Evolutionary conservation across 2,888 invertebrate species (phyloP).

Genomic region (Coelogynopora nodosa): DNA sequence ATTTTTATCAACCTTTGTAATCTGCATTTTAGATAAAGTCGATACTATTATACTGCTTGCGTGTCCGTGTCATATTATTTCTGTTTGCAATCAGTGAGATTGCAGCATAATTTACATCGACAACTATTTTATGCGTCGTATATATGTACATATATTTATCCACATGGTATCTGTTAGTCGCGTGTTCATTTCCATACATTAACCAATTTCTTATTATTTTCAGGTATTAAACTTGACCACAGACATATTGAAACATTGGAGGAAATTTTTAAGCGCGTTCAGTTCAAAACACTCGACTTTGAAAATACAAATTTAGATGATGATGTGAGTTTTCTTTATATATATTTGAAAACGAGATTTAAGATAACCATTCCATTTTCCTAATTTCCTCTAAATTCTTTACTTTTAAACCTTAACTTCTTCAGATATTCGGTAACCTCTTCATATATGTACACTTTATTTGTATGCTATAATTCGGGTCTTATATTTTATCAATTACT

Average conservation of each 20-base stretch:
- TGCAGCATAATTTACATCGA: too few relatives aligned
- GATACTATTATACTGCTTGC: too few relatives aligned
- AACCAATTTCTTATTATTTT: too few relatives aligned
- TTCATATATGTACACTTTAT: conserved; percentile 20
- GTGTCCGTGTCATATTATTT: too few relatives aligned
- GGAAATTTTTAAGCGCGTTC: conserved; percentile 74
- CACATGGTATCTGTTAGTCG: background rate
- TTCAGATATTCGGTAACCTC: conserved; percentile 33
- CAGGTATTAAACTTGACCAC: conserved; percentile 68
- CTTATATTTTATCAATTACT: too few relatives aligned
- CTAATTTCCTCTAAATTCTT: too few relatives aligned
- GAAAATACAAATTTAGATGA: conserved; percentile 71
- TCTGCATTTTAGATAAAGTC: too few relatives aligned
- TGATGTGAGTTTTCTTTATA: conserved; percentile 65
- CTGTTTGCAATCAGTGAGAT: too few relatives aligned
- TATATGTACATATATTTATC: background rate
- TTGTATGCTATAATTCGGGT: conserved; percentile 53
- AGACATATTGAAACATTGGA: conserved; percentile 77
- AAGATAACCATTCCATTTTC: too few relatives aligned
- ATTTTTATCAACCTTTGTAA: too few relatives aligned
- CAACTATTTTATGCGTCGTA: background rate
- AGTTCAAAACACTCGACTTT: conserved; percentile 71
- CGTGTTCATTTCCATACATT: too few relatives aligned
- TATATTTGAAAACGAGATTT: too few relatives aligned
- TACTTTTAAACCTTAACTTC: background rate